Percentiles rank a stretch among this genome's conserved stretches.
phyloP scores from a whole-genome alignment of 2,113 vertebrate genomes.

The Thermophis baileyi region DNA sequence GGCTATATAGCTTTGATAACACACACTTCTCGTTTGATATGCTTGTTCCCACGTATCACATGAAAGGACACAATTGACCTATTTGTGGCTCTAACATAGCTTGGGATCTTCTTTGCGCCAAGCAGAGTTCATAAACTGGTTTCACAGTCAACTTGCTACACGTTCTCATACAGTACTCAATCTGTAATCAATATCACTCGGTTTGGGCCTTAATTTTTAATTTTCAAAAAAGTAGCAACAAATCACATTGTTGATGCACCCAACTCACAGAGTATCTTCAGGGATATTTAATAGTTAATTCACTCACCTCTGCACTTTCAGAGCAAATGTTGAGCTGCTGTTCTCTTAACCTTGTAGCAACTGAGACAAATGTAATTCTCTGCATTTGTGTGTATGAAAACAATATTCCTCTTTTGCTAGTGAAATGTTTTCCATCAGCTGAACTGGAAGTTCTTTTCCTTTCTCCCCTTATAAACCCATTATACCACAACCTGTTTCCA shows the following conservation, averaged over 20 bases:
- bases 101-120: background rate
- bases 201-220: too few species aligned
- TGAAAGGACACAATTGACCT: background rate
- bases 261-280: too few species aligned
- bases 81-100: background rate
- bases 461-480: background rate
- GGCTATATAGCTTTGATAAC: background rate
- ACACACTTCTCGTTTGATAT: background rate
- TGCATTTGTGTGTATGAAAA: background rate
- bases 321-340: background rate
- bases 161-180: too few species aligned
- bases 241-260: too few species aligned
- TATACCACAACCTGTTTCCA: background rate
- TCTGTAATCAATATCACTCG: too few species aligned
- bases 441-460: background rate
- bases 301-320: background rate
- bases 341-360: background rate
- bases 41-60: too few species aligned
- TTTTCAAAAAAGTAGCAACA: too few species aligned
- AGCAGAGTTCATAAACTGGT: background rate
- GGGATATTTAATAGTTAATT: too few species aligned
- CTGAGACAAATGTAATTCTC: too few species aligned
- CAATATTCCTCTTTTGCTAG: background rate
- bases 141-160: background rate
- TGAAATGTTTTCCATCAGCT: background rate